Conservation (phyloP, 2,113 vertebrate species). For the Martes martes region DNA sequence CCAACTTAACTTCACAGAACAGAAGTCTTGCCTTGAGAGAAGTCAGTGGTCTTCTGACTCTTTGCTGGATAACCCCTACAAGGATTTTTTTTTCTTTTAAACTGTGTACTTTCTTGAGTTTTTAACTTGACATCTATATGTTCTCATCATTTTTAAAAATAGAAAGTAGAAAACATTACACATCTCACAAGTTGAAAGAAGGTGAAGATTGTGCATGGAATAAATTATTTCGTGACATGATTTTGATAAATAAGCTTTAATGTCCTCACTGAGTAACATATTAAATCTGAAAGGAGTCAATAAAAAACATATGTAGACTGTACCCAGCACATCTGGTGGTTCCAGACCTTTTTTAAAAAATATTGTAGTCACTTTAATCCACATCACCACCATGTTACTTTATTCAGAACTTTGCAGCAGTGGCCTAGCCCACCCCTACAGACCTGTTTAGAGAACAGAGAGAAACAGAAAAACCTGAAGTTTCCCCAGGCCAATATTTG, state of each 20-base stretch:
- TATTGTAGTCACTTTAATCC: neutral
- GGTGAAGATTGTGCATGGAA: neutral
- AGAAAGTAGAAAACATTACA: neutral
- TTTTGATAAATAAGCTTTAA: constrained; percentile 12
- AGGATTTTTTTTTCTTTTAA: neutral
- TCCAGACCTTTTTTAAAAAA: neutral
- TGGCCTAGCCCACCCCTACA: neutral
- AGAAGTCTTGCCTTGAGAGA: neutral
- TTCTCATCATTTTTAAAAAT: neutral
- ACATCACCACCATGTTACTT: neutral
- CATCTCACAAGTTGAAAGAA: neutral
- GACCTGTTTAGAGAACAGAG: neutral
- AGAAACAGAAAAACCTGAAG: neutral
- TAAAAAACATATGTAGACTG: neutral
- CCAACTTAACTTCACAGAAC: neutral
- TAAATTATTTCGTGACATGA: neutral
- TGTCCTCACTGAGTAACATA: neutral
- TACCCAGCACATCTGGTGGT: neutral
- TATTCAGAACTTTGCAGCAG: neutral
- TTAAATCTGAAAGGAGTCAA: neutral
- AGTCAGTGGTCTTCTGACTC: neutral
- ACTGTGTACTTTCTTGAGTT: neutral
- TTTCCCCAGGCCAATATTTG: neutral
- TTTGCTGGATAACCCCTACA: neutral
- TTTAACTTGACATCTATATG: neutral